These are phyloP conservation scores for Falco cherrug DNA, from an alignment of 2,797 vertebrate species.

Conservation along the genomic window DNA sequence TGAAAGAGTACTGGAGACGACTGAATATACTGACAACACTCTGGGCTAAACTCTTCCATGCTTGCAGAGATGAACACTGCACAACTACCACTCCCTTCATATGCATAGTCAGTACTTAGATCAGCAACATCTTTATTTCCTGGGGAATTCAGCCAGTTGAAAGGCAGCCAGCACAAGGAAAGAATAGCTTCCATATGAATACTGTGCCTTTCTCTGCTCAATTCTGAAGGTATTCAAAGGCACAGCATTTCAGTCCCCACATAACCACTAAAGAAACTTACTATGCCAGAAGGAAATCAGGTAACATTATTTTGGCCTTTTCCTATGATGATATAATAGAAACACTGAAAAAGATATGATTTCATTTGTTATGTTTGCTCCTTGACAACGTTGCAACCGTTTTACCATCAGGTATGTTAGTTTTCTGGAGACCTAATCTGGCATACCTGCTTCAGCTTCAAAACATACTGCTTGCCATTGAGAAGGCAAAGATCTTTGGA, in stretches of 20 bases:
- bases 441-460: background rate
- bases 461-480: background rate
- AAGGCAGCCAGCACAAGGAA: background rate
- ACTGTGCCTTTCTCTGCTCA: background rate
- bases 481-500: background rate
- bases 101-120: rapidly evolving
- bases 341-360: rapidly evolving
- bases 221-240: background rate
- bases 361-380: background rate
- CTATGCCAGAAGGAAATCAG: background rate
- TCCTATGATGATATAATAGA: background rate
- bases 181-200: background rate
- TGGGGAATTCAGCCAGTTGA: background rate
- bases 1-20: background rate
- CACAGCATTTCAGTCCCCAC: background rate
- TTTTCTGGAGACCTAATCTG: background rate
- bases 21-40: background rate
- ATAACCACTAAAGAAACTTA: background rate
- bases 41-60: background rate
- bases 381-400: background rate
- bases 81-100: background rate
- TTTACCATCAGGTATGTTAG: background rate
- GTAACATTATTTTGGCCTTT: background rate
- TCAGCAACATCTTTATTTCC: background rate
- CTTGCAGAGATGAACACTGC: background rate